Evolutionary conservation across 1,140 invertebrate genomes (phyloP).

Genomic region (Cydia pomonella): DNA sequence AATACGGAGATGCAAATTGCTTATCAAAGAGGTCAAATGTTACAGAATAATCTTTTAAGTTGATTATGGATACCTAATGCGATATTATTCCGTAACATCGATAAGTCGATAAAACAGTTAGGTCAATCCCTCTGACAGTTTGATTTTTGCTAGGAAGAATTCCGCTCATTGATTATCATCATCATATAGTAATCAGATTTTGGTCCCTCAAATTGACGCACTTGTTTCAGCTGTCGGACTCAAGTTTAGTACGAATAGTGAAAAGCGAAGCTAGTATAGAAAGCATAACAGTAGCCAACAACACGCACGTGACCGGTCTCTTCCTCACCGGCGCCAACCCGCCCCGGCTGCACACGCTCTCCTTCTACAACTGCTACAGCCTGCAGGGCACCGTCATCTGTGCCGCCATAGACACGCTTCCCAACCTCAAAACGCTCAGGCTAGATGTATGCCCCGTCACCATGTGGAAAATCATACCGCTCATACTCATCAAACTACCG

Average conservation of each 20-base stretch:
- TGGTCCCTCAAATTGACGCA: constrained; percentile 28
- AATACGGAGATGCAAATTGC: too few species aligned
- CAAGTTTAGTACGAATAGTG: constrained; percentile 63
- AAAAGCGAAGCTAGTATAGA: constrained; percentile 66
- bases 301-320: constrained; percentile 67
- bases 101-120: too few species aligned
- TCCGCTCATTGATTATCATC: too few species aligned
- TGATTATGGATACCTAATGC: too few species aligned
- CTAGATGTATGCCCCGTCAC: constrained; percentile 64
- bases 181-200: background rate
- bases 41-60: too few species aligned
- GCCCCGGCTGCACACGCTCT: constrained; percentile 56
- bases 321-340: constrained; percentile 62
- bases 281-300: constrained; percentile 64
- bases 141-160: too few species aligned
- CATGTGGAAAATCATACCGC: constrained; percentile 64
- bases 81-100: too few species aligned
- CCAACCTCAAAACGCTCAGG: constrained; percentile 57
- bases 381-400: constrained; percentile 64
- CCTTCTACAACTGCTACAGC: constrained; percentile 72
- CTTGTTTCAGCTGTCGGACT: constrained; percentile 66
- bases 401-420: constrained; percentile 59
- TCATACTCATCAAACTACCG: constrained; percentile 62
- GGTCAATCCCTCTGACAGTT: too few species aligned
- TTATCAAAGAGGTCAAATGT: too few species aligned